Conservation (phyloP, 2,113 vertebrate genomes). For the Morphnarchus princeps region DNA sequence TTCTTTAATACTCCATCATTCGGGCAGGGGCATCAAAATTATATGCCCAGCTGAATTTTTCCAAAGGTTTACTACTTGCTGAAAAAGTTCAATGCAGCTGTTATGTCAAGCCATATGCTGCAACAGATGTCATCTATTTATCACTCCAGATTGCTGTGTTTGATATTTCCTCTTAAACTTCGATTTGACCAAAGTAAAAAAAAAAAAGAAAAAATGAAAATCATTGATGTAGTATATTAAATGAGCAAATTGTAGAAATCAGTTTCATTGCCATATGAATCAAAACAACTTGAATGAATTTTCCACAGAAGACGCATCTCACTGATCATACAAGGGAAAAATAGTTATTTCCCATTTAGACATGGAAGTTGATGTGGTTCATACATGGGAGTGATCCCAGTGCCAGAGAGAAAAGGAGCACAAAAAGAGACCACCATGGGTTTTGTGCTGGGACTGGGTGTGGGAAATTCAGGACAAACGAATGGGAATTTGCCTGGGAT, state of each 20-base stretch:
- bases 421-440: neutral
- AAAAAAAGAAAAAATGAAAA: neutral
- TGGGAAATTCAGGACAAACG: neutral
- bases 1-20: neutral
- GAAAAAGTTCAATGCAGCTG: neutral
- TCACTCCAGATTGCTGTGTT: conserved; percentile 29
- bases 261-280: neutral
- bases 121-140: conserved; percentile 8
- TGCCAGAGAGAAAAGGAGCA: neutral
- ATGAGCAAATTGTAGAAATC: neutral
- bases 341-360: neutral
- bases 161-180: conserved; percentile 16
- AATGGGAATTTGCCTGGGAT: neutral
- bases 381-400: neutral
- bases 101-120: neutral
- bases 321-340: neutral
- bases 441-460: neutral
- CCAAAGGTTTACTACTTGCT: neutral
- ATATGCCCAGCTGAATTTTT: neutral
- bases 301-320: neutral
- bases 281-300: neutral
- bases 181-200: neutral
- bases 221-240: neutral
- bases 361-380: neutral
- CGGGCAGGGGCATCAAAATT: neutral